phyloP scores from a whole-genome alignment of 2,797 vertebrate genomes.

The Lepus townsendii region DNA sequence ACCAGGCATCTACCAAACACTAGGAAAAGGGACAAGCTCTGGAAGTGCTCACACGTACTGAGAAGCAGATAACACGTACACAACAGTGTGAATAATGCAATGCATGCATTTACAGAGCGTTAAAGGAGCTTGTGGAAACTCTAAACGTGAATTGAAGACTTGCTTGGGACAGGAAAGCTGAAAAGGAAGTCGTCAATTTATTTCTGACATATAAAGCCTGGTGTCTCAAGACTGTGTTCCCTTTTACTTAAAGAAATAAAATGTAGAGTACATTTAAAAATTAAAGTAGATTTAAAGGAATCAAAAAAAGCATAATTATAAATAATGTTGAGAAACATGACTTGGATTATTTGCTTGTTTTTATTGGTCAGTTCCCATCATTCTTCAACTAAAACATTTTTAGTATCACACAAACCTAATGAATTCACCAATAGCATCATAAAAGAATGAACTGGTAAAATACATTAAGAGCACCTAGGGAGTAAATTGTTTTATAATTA shows the following conservation, averaged over 20 bases:
- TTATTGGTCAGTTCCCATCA: neutral
- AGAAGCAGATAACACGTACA: neutral
- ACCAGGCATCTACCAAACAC: neutral
- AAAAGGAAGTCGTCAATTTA: neutral
- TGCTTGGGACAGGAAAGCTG: neutral
- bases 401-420: slow-evolving; percentile 23
- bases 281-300: slow-evolving; percentile 26
- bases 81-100: neutral
- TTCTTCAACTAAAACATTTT: slow-evolving; percentile 33
- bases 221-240: neutral
- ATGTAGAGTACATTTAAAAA: slow-evolving; percentile 9
- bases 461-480: neutral
- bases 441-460: slow-evolving; percentile 39
- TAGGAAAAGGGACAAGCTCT: neutral
- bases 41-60: neutral
- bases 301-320: neutral
- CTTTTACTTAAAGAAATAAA: neutral
- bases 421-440: neutral
- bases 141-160: neutral
- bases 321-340: neutral
- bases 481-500: slow-evolving; percentile 2
- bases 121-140: neutral
- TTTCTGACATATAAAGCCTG: neutral
- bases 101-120: neutral
- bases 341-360: neutral